Base-by-base conservation (phyloP, 2,888 invertebrate genomes). In the Lucinisca nassula region DNA sequence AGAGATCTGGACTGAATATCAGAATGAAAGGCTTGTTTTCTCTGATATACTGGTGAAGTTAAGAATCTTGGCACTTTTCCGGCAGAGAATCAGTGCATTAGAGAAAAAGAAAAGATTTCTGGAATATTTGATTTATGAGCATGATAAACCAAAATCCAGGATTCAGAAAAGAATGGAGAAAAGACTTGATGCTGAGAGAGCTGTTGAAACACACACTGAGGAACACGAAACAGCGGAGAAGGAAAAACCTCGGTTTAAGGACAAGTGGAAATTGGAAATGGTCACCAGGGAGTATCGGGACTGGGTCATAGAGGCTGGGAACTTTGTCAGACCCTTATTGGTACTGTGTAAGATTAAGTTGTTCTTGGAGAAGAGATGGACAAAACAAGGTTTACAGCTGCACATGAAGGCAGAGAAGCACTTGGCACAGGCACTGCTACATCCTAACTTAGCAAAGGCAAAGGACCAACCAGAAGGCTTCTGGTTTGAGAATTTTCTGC, bases 131-230 rank as follows among this genome's bases (percentile, higher is more conserved):
- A 67, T 87, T 2, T 45, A 87, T 32, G 38, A 85, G 24, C 87
- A 86, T 35, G 82, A 86, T 30, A 61, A 78, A 30, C 86, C 82
- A 24, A 86, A 87, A 79, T 80, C 89, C 37, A 70, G 89, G 35
- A 49, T 89, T 24, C 74, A 89, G 67, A 67, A 76, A 40, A 73
- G 84, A 37, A 79, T 79, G 32, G 88, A 88, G 51, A 86, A 67
- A 45, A 79, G 86, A 38, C 70, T 58, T 37, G 67, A 82, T 24
- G 35, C 30, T 2, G 21, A n/a, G 8, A 17, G 30, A 10, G 21
- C 45, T 35, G 30, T 21, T 21, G 61, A 35, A 8, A 6, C 12
- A 0, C 27, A 14, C 27, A 38, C 55, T 12, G 78, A n/a, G 4
- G 30, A 58, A 40, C n/a, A 17, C 1, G 35, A 32, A 37, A 21